These are phyloP conservation scores for Trypoxylus dichotomus DNA, from an alignment of 1,140 invertebrate species.

Conservation along the genomic window DNA sequence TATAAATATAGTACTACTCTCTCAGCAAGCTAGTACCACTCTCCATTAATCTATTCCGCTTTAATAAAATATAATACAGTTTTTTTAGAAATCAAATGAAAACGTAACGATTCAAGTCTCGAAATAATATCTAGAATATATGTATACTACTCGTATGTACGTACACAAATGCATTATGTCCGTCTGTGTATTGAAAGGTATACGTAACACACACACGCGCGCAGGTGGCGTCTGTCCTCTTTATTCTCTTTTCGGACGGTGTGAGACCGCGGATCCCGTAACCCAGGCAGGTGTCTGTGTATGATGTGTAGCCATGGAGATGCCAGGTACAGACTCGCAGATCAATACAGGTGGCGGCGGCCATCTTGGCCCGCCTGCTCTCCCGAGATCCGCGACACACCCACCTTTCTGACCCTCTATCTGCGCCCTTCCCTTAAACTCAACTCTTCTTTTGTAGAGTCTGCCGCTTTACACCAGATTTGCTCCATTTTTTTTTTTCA, in stretches of 20 bases:
- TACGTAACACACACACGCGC: background rate
- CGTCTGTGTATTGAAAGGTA: no score
- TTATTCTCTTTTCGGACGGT: constrained; percentile 26
- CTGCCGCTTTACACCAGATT: background rate
- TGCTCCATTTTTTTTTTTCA: background rate
- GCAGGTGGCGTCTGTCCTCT: background rate
- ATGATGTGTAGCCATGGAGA: constrained; percentile 51
- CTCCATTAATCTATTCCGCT: no score
- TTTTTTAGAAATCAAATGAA: no score
- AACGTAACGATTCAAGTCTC: no score
- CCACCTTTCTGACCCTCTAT: constrained; percentile 39
- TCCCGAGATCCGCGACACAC: constrained; percentile 50
- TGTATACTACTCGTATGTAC: no score
- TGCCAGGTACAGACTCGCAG: constrained; percentile 49
- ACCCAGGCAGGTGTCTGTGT: constrained; percentile 48
- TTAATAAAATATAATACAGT: no score
- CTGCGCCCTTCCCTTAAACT: constrained; percentile 29
- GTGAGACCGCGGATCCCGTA: constrained; percentile 26
- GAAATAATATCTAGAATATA: no score
- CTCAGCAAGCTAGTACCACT: no score
- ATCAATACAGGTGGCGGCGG: constrained; percentile 50
- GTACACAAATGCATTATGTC: no score
- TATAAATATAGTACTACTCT: no score
- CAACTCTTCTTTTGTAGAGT: background rate
- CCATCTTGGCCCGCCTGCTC: constrained; percentile 53